These are phyloP conservation scores for Eumeta japonica DNA, from an alignment of 1,140 invertebrate species.

Conservation along the genomic window DNA sequence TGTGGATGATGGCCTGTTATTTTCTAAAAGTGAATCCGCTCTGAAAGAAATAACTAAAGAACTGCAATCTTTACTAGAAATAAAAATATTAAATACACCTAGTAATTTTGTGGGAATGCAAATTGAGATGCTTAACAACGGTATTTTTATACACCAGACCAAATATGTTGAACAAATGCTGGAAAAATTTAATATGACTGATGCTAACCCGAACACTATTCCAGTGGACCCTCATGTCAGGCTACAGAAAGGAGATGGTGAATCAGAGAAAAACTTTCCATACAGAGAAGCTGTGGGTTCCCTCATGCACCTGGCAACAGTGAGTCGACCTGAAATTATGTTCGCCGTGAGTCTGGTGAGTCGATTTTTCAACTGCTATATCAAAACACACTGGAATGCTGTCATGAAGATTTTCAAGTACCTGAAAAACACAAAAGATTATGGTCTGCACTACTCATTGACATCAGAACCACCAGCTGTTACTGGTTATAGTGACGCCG, in stretches of 20 bases:
- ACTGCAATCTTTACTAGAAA: slow-evolving; percentile 15
- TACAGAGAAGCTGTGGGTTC: slow-evolving; percentile 37
- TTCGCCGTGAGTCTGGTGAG: too few relatives aligned
- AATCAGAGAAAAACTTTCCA: slow-evolving; percentile 9
- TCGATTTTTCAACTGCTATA: slow-evolving; percentile 38
- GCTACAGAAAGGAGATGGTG: not conserved
- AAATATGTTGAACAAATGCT: not conserved
- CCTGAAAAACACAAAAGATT: slow-evolving; percentile 30
- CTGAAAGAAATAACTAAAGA: slow-evolving; percentile 19
- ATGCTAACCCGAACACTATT: not conserved
- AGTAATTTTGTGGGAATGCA: slow-evolving; percentile 5
- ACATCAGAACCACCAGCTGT: slow-evolving; percentile 8
- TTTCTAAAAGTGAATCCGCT: slow-evolving; percentile 11
- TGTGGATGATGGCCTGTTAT: slow-evolving; percentile 52
- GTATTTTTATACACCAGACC: not conserved
- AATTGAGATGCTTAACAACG: not conserved
- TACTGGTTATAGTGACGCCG: slow-evolving; percentile 24
- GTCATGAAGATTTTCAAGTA: slow-evolving; percentile 37
- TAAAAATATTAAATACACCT: slow-evolving; percentile 8
- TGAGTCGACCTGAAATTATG: too few relatives aligned
- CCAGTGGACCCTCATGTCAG: slow-evolving; percentile 2
- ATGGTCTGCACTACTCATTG: slow-evolving; percentile 9
- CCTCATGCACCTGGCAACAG: slow-evolving; percentile 36
- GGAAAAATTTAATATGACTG: not conserved
- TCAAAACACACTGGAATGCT: slow-evolving; percentile 25